Evolutionary conservation across 1,140 invertebrate species (phyloP).

Genomic region (Eufriesea mexicana): DNA sequence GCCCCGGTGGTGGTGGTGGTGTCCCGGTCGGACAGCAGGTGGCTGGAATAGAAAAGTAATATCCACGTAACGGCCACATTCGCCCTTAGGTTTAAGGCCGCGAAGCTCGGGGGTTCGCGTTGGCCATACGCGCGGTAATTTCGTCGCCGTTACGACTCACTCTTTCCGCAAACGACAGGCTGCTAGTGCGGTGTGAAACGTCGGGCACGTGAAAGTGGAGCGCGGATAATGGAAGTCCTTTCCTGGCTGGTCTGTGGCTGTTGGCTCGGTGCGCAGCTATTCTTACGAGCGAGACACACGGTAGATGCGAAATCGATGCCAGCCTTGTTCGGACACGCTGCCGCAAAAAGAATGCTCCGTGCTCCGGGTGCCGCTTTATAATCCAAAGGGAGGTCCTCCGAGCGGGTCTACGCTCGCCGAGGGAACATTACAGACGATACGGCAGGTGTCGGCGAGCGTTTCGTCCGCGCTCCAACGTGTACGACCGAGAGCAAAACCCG

Average conservation of each 20-base stretch:
- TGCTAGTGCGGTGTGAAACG: constrained; percentile 51
- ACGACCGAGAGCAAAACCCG: constrained; percentile 21
- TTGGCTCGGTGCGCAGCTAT: not conserved
- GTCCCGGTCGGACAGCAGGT: not conserved
- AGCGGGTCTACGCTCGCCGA: constrained; percentile 22
- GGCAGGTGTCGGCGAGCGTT: constrained; percentile 52
- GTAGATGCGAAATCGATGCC: constrained; percentile 67
- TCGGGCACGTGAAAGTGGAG: constrained; percentile 49
- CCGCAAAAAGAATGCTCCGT: constrained; percentile 47
- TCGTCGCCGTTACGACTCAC: constrained; percentile 54
- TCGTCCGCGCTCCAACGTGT: not conserved
- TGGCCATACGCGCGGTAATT: constrained; percentile 47
- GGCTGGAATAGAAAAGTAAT: not conserved
- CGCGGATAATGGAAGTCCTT: constrained; percentile 62
- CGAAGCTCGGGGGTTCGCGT: not conserved
- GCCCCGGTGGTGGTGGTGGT: too few species aligned
- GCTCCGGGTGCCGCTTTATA: constrained; percentile 45
- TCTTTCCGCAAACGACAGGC: constrained; percentile 23
- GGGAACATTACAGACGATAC: constrained; percentile 49
- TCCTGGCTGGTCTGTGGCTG: too few species aligned
- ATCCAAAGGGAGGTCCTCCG: constrained; percentile 17
- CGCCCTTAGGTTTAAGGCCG: not conserved
- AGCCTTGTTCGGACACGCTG: constrained; percentile 41
- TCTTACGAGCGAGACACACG: constrained; percentile 55
- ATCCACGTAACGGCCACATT: not conserved